phyloP scores from a whole-genome alignment of 35 echinoderm and acorn worm genomes.

The Stichopus chloronotus region DNA sequence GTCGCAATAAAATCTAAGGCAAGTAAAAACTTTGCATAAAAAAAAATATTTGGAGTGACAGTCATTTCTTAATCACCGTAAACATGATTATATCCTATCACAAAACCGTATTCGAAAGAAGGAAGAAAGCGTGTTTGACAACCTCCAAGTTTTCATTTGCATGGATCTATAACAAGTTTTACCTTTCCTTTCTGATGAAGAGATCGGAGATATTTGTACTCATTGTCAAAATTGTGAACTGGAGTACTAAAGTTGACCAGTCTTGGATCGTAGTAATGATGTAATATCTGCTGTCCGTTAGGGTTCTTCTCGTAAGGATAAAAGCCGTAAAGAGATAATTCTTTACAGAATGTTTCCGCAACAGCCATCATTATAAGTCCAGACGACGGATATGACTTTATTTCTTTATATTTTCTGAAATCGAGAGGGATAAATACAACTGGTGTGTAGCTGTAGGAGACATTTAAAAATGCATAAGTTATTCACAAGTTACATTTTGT shows the following conservation, averaged over 20 bases:
- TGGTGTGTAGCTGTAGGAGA: too few species aligned
- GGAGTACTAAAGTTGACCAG: not conserved
- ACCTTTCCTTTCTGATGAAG: conserved; percentile 10
- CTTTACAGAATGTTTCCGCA: conserved; percentile 13
- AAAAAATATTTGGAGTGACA: too few species aligned
- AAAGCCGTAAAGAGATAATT: conserved; percentile 2
- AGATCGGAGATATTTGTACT: not conserved
- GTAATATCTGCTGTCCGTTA: not conserved
- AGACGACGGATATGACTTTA: not conserved
- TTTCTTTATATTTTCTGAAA: not conserved
- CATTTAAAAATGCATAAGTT: too few species aligned
- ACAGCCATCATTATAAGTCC: conserved; percentile 1
- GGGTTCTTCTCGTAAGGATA: conserved; percentile 34
- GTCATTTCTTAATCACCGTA: too few species aligned
- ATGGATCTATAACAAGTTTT: not conserved
- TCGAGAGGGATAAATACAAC: not conserved
- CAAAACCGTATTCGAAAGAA: too few species aligned
- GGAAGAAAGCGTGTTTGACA: too few species aligned
- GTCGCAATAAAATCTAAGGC: too few species aligned
- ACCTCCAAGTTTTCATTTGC: not conserved
- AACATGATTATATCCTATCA: too few species aligned
- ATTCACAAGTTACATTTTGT: too few species aligned
- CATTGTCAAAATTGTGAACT: conserved; percentile 27
- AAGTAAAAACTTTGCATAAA: too few species aligned
- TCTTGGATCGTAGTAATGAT: conserved; percentile 37